phyloP scores from a whole-genome alignment of 2,888 invertebrate species.

The Conus canariensis region DNA sequence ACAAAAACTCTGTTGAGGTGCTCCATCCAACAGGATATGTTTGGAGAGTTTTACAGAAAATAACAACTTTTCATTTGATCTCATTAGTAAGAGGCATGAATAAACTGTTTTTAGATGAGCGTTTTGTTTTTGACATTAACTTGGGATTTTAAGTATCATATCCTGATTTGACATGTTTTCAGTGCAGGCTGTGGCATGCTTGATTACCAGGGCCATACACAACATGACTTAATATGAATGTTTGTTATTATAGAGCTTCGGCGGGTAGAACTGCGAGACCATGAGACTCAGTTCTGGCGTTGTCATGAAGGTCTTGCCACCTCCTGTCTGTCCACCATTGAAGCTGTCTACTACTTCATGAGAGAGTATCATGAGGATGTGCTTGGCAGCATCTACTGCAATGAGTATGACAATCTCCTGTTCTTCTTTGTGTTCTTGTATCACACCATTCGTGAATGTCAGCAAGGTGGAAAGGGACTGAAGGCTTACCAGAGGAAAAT shows the following conservation, averaged over 20 bases:
- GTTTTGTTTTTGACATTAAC: too few species aligned
- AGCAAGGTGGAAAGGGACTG: conserved; percentile 39
- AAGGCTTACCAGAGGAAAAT: conserved; percentile 41
- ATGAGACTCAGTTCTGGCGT: conserved; percentile 96
- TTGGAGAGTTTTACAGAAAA: too few species aligned
- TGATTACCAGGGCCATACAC: too few species aligned
- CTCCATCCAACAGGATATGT: too few species aligned
- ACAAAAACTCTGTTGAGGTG: too few species aligned
- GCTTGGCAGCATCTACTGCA: conserved; percentile 80
- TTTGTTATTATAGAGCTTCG: conserved; percentile 82
- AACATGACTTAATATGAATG: too few species aligned
- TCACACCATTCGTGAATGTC: conserved; percentile 81
- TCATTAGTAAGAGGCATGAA: too few species aligned
- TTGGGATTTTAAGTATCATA: too few species aligned
- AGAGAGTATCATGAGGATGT: conserved; percentile 69
- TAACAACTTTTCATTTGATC: too few species aligned
- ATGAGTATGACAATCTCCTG: conserved; percentile 93
- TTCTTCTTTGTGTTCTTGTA: conserved; percentile 96
- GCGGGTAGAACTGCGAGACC: conserved; percentile 88
- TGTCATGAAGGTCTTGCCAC: conserved; percentile 93
- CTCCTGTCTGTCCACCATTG: conserved; percentile 95
- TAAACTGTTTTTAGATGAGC: too few species aligned
- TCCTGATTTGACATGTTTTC: too few species aligned
- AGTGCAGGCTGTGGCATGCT: too few species aligned
- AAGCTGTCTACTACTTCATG: conserved; percentile 91